phyloP scores from a whole-genome alignment of 2,797 vertebrate species.

The Clamator glandarius region DNA sequence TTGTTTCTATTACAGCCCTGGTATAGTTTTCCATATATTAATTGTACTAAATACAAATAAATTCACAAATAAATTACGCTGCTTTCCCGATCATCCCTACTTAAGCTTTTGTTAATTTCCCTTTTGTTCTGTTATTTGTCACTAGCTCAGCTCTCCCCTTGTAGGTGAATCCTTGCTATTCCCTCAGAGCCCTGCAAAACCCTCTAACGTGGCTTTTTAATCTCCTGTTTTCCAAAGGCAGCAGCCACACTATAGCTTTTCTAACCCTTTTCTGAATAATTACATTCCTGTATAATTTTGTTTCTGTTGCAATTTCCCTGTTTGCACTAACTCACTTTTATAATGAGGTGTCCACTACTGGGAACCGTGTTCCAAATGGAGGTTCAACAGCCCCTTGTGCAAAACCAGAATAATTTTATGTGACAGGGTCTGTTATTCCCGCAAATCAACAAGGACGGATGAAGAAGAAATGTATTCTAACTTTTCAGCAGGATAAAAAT shows the following conservation, averaged over 20 bases:
- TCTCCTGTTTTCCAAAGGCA: slow-evolving; percentile 44
- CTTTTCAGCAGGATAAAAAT: neutral
- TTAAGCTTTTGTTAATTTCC: slow-evolving; percentile 65
- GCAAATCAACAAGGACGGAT: neutral
- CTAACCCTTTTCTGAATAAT: slow-evolving; percentile 59
- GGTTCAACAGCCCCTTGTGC: neutral
- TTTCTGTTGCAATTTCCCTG: neutral
- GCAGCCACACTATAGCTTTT: neutral
- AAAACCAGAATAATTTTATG: slow-evolving; percentile 9
- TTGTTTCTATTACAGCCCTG: slow-evolving; percentile 11
- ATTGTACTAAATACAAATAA: slow-evolving; percentile 41
- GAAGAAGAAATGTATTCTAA: neutral
- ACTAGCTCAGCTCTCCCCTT: neutral
- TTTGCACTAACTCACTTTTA: slow-evolving; percentile 4
- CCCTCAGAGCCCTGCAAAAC: slow-evolving; percentile 14
- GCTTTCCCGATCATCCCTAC: slow-evolving; percentile 55
- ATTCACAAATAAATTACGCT: slow-evolving; percentile 51
- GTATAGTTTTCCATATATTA: slow-evolving; percentile 60
- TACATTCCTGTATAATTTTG: slow-evolving; percentile 12
- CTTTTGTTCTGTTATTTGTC: slow-evolving; percentile 59
- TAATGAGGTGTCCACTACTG: neutral
- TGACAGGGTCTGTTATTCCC: neutral
- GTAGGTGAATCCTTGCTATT: neutral
- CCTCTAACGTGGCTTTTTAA: slow-evolving; percentile 9
- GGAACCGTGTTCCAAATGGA: neutral